phyloP scores from a whole-genome alignment of 2,888 invertebrate species.

The Epinotia nisella region DNA sequence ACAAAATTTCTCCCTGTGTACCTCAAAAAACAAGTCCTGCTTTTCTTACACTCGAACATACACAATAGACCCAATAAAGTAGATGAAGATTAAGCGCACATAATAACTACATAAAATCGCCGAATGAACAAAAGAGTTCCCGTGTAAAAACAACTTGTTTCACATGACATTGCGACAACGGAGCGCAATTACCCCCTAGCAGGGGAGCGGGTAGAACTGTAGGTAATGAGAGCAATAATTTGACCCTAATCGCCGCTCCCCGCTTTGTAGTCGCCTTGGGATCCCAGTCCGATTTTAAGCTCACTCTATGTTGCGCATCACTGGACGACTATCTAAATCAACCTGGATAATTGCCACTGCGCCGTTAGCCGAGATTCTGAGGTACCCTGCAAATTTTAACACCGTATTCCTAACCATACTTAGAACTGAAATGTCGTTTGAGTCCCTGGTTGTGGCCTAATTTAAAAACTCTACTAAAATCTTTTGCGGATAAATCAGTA shows the following conservation, averaged over 20 bases:
- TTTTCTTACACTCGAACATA: too few relatives aligned
- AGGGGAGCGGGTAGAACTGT: conserved; percentile 63
- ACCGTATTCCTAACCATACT: neutral
- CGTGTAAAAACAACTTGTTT: conserved; percentile 57
- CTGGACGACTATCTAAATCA: conserved; percentile 77
- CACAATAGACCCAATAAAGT: neutral
- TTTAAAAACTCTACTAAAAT: too few relatives aligned
- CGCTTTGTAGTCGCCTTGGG: conserved; percentile 81
- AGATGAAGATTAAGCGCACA: neutral
- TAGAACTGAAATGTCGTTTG: neutral
- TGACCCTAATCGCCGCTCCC: conserved; percentile 79
- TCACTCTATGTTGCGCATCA: conserved; percentile 77
- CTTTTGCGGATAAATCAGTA: too few relatives aligned
- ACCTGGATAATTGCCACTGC: conserved; percentile 70
- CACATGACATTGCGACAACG: conserved; percentile 64
- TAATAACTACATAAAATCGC: neutral
- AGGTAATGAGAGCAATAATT: conserved; percentile 82
- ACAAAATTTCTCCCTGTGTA: neutral
- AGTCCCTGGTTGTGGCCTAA: neutral
- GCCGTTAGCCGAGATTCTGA: conserved; percentile 56
- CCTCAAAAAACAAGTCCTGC: neutral
- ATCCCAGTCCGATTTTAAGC: conserved; percentile 78
- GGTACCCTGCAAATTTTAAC: conserved; percentile 4
- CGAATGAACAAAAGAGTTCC: conserved; percentile 47
- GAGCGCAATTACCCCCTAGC: conserved; percentile 70